Percentiles rank a stretch among this genome's conserved stretches.
Evolutionary conservation across 2,797 vertebrate species (phyloP).

Genomic region (Iguana delicatissima): DNA sequence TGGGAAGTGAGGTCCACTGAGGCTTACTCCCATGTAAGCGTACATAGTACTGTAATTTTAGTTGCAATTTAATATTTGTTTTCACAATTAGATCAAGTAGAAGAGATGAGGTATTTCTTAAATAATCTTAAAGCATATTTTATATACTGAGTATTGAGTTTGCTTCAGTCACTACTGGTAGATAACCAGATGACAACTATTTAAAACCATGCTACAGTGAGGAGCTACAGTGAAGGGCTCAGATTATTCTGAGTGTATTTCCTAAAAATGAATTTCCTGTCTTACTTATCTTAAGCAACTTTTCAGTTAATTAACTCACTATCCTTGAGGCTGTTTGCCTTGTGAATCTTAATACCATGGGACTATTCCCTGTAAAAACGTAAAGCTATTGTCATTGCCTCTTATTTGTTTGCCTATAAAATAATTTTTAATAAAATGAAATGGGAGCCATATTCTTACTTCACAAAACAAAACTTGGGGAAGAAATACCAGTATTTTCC

Average conservation of each 20-base stretch:
- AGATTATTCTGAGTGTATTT: neutral
- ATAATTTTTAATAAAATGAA: neutral
- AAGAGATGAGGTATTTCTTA: neutral
- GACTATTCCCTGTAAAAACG: neutral
- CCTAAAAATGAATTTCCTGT: neutral
- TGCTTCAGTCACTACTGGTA: neutral
- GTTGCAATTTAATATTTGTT: neutral
- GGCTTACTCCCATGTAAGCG: neutral
- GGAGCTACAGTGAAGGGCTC: neutral
- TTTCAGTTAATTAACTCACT: neutral
- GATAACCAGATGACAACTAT: neutral
- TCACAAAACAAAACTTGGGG: neutral
- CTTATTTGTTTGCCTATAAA: fast-evolving
- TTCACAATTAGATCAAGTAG: neutral
- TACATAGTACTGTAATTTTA: neutral
- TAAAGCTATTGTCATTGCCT: neutral
- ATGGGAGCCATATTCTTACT: neutral
- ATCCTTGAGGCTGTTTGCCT: neutral
- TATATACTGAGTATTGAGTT: neutral
- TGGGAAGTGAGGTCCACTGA: too few species aligned
- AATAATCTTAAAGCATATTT: neutral
- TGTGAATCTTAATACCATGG: neutral
- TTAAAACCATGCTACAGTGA: neutral
- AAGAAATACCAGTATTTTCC: neutral
- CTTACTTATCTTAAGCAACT: neutral